Base-by-base conservation (phyloP, 2,888 invertebrate genomes). In the Drosophila macrospina region DNA sequence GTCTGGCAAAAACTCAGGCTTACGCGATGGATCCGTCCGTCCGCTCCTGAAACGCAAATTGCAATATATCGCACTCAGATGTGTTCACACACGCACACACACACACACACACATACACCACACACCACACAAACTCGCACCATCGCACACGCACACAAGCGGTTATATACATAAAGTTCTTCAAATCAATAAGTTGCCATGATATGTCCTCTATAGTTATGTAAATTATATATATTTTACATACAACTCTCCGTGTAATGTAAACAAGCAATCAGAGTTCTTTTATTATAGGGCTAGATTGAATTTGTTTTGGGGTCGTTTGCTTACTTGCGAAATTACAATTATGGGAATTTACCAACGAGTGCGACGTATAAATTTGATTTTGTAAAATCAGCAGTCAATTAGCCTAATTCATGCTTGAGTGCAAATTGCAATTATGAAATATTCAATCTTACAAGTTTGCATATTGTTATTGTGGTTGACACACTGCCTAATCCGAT, bases 131-230 rank as follows among this genome's bases (percentile, higher is more conserved):
- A 34, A 32, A 62, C 30, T 13, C 7, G 2, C 15, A 15, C 15
- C 15, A 15, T 5, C 28, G 24, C 6, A 37, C 45, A 32, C 47
- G 32, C 34, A 50, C 36, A 11, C 24, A 24, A 15, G 20, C 32
- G 50, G 13, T 15, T 20, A 47, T 15, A 24, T 28, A 52, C 28
- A 68, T 28, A 50, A 39, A 56, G 44, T 59, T 54, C 28, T 54
- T 30, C 37, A 68, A 73, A 73, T 73, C 73, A 73, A 73, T 73
- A 68, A 52, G 63, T 28, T 56, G 26, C 42, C 54, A 54, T 36
- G 41, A 71, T 39, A 45, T 54, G 24, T 24, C 10, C 44, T 30
- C 32, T 36, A 51, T 32, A 50, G 42, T 26, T 63, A 60, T 51
- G 61, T 41, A 72, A 55, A 66, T 61, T 36, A 55, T 20, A 48